Percentiles rank a stretch among this genome's conserved stretches.
phyloP scores from a whole-genome alignment of 2,888 invertebrate species.

The Ornithoptera alexandrae region DNA sequence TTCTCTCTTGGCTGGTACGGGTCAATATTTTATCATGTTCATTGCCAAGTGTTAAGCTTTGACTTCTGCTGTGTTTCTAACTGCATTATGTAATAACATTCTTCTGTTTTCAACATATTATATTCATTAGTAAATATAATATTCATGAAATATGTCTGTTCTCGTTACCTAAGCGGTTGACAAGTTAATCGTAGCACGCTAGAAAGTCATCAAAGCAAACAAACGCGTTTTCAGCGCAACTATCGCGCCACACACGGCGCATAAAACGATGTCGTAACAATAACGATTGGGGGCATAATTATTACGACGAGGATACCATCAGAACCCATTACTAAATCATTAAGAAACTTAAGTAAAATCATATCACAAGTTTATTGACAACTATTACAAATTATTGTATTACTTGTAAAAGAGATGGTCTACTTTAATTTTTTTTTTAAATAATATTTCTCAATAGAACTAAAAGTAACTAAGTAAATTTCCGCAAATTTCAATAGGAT shows the following conservation, averaged over 20 bases:
- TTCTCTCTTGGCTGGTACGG: too few species aligned
- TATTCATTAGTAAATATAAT: neutral
- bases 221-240: conserved; percentile 32
- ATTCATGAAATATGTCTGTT: neutral
- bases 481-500: neutral
- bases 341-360: neutral
- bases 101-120: too few species aligned
- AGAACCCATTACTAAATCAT: conserved; percentile 55
- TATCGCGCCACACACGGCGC: conserved; percentile 62
- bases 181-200: conserved; percentile 19
- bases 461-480: too few species aligned
- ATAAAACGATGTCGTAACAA: conserved; percentile 58
- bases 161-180: conserved; percentile 15
- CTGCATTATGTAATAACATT: too few species aligned
- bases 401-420: too few species aligned
- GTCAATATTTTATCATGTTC: too few species aligned
- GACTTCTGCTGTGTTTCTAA: too few species aligned
- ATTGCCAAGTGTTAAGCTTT: too few species aligned
- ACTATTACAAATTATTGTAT: too few species aligned
- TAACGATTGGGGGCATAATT: conserved; percentile 64
- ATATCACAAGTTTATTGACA: too few species aligned
- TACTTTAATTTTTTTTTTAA: too few species aligned
- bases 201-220: conserved; percentile 26
- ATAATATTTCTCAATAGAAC: too few species aligned
- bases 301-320: conserved; percentile 54